These are phyloP conservation scores for Fulmarus glacialis DNA, from an alignment of 2,113 vertebrate genomes.

Conservation along the genomic window DNA sequence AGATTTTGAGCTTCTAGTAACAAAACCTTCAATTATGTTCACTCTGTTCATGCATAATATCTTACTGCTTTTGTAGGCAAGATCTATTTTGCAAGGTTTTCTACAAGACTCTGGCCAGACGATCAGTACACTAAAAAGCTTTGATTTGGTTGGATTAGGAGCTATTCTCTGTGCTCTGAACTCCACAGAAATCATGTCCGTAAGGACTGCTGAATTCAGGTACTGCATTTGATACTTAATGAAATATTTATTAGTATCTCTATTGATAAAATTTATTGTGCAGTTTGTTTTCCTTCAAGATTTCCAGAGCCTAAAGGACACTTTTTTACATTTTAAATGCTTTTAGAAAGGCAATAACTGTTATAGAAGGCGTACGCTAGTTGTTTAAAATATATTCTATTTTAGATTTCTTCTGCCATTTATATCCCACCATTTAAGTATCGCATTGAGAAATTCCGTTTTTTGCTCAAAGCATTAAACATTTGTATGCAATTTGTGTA, in stretches of 20 bases:
- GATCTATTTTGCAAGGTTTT: conserved; percentile 76
- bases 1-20: neutral
- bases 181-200: conserved; percentile 66
- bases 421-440: neutral
- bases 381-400: neutral
- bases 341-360: neutral
- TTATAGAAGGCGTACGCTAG: neutral
- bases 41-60: neutral
- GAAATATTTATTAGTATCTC: neutral
- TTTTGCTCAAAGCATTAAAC: neutral
- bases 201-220: conserved; percentile 80
- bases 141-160: conserved; percentile 80
- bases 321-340: neutral
- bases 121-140: conserved; percentile 75
- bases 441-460: neutral
- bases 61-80: conserved; percentile 62
- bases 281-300: neutral
- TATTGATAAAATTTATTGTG: neutral
- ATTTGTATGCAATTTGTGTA: neutral
- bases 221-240: conserved; percentile 29
- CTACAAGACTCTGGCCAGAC: conserved; percentile 75
- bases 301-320: neutral
- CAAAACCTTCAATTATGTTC: neutral
- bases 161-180: conserved; percentile 75
- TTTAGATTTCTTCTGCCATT: neutral